A percentile compares a stretch with the other conserved stretches of the same genome.
These are phyloP conservation scores for Antedon mediterranea DNA, from an alignment of 53 echinoderm and acorn worm species.

Conservation along the genomic window DNA sequence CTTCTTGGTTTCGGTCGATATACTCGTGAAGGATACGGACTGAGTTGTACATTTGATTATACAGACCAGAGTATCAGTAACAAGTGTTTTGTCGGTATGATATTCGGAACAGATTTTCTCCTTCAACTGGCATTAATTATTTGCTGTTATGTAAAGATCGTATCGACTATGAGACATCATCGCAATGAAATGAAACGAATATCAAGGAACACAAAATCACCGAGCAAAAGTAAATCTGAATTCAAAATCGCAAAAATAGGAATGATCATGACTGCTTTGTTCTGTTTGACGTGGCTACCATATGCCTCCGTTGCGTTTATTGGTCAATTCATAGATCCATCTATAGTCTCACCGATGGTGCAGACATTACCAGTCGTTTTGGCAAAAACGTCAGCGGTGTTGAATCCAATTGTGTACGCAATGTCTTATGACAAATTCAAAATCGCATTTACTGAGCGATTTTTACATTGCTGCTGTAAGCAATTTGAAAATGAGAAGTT, in stretches of 20 bases:
- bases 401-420: conserved; percentile 87
- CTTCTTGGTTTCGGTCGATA: conserved; percentile 73
- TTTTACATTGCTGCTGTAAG: conserved; percentile 12
- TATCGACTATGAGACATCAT: conserved; percentile 35
- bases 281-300: conserved; percentile 62
- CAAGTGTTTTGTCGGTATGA: conserved; percentile 44
- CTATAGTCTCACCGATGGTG: conserved; percentile 27
- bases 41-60: conserved; percentile 81
- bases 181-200: conserved; percentile 39
- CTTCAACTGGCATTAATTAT: conserved; percentile 44
- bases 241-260: conserved; percentile 72
- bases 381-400: conserved; percentile 76
- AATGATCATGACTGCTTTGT: conserved; percentile 55
- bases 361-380: conserved; percentile 57
- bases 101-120: conserved; percentile 58
- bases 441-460: conserved; percentile 31
- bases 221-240: conserved; percentile 34
- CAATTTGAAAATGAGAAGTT: too few species aligned
- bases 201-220: conserved; percentile 15
- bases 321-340: conserved; percentile 29
- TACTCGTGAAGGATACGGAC: conserved; percentile 65
- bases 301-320: conserved; percentile 64
- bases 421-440: conserved; percentile 73
- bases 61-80: conserved; percentile 38
- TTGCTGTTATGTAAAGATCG: conserved; percentile 51